Percentiles rank a stretch among this genome's conserved stretches.
Evolutionary conservation across 1,140 invertebrate species (phyloP).

Genomic region (Tribolium madens): DNA sequence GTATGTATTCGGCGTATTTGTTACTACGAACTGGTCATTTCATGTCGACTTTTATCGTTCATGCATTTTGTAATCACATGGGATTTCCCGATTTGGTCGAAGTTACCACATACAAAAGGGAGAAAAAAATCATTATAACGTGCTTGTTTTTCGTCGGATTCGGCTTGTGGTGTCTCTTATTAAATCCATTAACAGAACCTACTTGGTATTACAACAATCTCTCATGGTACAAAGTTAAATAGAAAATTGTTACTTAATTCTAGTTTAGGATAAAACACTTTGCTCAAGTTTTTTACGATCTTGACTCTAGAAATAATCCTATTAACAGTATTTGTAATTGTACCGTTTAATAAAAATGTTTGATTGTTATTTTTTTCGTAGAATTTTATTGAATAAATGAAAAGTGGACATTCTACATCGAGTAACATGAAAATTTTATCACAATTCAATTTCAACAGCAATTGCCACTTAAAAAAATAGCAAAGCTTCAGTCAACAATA

Average conservation of each 20-base stretch:
- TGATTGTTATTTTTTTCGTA: not conserved
- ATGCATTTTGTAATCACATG: conserved; percentile 97
- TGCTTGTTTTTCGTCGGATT: conserved; percentile 82
- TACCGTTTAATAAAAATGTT: not conserved
- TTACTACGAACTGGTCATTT: conserved; percentile 90
- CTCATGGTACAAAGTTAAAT: conserved; percentile 30
- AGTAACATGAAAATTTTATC: conserved; percentile 23
- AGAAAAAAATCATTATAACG: conserved; percentile 74
- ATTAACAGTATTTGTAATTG: not conserved
- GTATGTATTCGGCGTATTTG: conserved; percentile 91
- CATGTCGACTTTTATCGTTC: conserved; percentile 87
- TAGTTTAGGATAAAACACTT: not conserved
- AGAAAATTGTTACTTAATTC: not conserved
- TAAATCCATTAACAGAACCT: conserved; percentile 85
- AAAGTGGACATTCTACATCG: conserved; percentile 6
- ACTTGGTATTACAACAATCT: conserved; percentile 80
- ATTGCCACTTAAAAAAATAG: not conserved
- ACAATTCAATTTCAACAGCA: conserved; percentile 19
- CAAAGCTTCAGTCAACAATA: not conserved
- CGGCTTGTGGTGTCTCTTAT: conserved; percentile 80
- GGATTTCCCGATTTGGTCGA: conserved; percentile 91
- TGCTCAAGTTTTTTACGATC: conserved; percentile 35
- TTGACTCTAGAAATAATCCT: conserved; percentile 24
- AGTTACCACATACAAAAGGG: conserved; percentile 76
- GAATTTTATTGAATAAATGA: conserved; percentile 38